Evolutionary conservation across 2,113 vertebrate species (phyloP).

Genomic region (Tringa solitaria): DNA sequence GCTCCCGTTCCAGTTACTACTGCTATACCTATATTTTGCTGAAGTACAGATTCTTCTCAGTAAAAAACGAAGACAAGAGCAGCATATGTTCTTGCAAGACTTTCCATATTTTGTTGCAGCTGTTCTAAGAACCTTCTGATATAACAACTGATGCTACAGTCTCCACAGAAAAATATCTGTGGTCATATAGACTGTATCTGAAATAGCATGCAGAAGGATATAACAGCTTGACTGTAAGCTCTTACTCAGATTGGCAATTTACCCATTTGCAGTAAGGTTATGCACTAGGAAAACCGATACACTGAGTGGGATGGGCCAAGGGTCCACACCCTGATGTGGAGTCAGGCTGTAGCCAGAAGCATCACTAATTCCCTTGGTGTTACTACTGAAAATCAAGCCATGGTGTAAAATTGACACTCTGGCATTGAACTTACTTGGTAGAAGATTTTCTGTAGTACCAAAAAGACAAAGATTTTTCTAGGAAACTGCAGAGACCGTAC

Average conservation of each 20-base stretch:
- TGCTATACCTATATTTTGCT: not conserved
- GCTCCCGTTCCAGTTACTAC: not conserved
- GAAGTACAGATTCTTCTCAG: not conserved
- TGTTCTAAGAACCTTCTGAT: not conserved
- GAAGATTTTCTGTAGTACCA: not conserved
- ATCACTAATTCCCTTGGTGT: not conserved
- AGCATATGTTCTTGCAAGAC: constrained; percentile 16
- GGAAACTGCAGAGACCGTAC: not conserved
- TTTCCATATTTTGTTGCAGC: constrained; percentile 49
- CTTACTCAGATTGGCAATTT: not conserved
- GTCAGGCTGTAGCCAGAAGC: not conserved
- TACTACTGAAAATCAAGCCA: not conserved
- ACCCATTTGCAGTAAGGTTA: not conserved
- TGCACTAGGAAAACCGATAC: not conserved
- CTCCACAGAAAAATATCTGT: not conserved
- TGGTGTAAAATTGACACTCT: not conserved
- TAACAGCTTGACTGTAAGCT: not conserved
- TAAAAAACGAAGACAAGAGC: not conserved
- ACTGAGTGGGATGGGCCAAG: not conserved
- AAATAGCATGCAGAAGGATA: not conserved
- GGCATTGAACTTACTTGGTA: not conserved
- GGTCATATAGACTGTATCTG: not conserved
- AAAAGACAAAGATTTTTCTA: not conserved
- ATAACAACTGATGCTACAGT: not conserved
- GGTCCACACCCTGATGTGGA: not conserved